Base-by-base conservation (phyloP, 37 sponge, comb jelly and placozoan genomes). In the Beroe forskalii region DNA sequence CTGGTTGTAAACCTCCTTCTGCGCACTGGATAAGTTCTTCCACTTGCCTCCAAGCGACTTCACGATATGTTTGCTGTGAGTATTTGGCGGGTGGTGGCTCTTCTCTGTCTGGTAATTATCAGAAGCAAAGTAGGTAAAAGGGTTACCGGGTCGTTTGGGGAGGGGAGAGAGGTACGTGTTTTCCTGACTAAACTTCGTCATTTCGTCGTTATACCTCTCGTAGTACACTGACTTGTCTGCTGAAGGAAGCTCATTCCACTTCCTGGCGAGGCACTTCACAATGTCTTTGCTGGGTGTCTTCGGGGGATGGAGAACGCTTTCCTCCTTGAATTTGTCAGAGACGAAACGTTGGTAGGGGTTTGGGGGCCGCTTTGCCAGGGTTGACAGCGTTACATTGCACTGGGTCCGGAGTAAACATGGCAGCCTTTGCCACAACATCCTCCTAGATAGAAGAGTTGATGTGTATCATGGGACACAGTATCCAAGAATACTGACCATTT, bases 81-180 rank as follows among this genome's bases (percentile, higher is more conserved):
- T 80, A 4, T 80, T 44, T 24, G 86, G 86, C 9, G 86, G 86
- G 55, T 44, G 44, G 27, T 22, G 9, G 28, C 22, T 9, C 28
- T 44, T 41, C 1, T 6, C 30, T 19, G 40, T 1, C 6, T 20
- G 24, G 55, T 33, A 80, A 24, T 80, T 41, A 0, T 40, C 86
- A 33, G 86, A 80, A 14, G 35, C 86, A 43, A 38, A 80, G 4
- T 25, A 37, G 12, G 42, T 80, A 48, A 42, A 80, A 25, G 86
- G 86, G 28, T 80, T 80, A 25, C 48, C 37, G 3, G 86, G 86
- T 30, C 86, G 43, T 38, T 80, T 80, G 23, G 86, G 86, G 30
- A 72, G 75, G 20, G 36, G 6, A 63, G 66, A 63, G 66, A 63
- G 66, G 4, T n/a, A n/a, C n/a, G n/a, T n/a, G n/a, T n/a, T n/a